Evolutionary conservation across 2,888 invertebrate species (phyloP), one percentile per base, ranked within the genome.

Genomic region (Formica aserva): DNA sequence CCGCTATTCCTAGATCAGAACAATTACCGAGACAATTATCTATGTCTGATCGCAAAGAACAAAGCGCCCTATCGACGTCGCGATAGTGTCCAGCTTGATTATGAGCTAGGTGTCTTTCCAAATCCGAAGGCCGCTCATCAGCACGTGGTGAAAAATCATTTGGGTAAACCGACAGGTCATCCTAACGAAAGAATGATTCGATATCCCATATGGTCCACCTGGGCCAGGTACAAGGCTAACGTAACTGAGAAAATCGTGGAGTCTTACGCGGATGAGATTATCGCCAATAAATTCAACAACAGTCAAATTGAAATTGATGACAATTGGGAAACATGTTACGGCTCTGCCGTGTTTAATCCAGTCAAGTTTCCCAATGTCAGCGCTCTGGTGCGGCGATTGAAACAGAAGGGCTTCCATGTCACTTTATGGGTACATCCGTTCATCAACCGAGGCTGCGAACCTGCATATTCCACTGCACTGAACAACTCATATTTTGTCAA

Each of bases 391-490:
- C 94, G 95, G 48, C 95, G 96, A 65, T 95, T 98, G 32, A 97
- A 97, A 90, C 91, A 94, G 0, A 94, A 96, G 83, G 97, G 97
- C 0, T 98, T 97, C 93, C 96, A 97, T 38, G 97, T 97, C 0
- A 97, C 98, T 0, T 95, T 98, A 6, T 98, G 98, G 98, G 96
- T 97, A 69, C 98, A 98, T 96, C 98, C 98, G 0, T 98, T 98
- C 93, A 97, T 98, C 29, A 97, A 98, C 92, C 95, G 96, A 86
- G 96, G 96, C 78, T 98, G 98, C 91, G 95, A 96, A 1, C 95
- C 96, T 0, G 96, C 96, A 91, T 97, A 96, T 87, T 93, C 95
- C 0, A 95, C 96, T 8, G 97, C 97, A 60, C 93, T 95, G 57
- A 93, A 95, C 0, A 96, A 96, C 80, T 97, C 96, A 93, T 97